Base-by-base conservation (phyloP, 2,888 invertebrate species). In the Drosophila nr. perissopoda region DNA sequence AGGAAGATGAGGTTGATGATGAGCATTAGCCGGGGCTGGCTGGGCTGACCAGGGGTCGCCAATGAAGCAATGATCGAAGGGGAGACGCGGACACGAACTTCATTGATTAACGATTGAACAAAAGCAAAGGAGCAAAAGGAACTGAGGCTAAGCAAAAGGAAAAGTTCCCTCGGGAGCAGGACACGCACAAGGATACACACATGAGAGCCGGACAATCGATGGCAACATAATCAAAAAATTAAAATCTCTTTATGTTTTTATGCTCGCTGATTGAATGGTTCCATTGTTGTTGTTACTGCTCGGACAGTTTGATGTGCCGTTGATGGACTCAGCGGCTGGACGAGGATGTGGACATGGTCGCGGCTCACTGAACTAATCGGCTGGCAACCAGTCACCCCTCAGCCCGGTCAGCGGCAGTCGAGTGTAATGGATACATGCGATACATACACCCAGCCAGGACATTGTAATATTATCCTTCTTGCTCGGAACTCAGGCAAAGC, bases 201-300 rank as follows among this genome's bases (percentile, higher is more conserved):
- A 51, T 58, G 66, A 53, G 62, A 49, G 56, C 45, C 34, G 64
- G 60, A 69, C 69, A 69, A 69, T 73, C 69, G 69, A 60, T 63
- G 77, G 74, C 81, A 83, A 69, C 80, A 91, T 92, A 92, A 92
- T 92, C 92, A 92, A 92, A 92, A 92, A 92, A 92, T 92, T 92
- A 92, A 92, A 92, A 92, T 92, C 92, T 92, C 92, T 92, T 92
- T 92, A 92, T 92, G 82, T 91, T 90, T 82, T 89, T 83, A 80
- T 87, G 80, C 72, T 71, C 90, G 89, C 82, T 92, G 91, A 91
- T 91, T 92, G 91, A 91, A 91, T 91, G 92, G 85, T 89, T 83
- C 87, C 76, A 87, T 91, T 90, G 91, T 91, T 90, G 80, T 84
- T 85, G 34, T 84, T 85, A 83, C 80, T 80, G 85, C 76, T 73